Evolutionary conservation across 2,888 invertebrate genomes (phyloP).

Genomic region (Dendrolimus pini): DNA sequence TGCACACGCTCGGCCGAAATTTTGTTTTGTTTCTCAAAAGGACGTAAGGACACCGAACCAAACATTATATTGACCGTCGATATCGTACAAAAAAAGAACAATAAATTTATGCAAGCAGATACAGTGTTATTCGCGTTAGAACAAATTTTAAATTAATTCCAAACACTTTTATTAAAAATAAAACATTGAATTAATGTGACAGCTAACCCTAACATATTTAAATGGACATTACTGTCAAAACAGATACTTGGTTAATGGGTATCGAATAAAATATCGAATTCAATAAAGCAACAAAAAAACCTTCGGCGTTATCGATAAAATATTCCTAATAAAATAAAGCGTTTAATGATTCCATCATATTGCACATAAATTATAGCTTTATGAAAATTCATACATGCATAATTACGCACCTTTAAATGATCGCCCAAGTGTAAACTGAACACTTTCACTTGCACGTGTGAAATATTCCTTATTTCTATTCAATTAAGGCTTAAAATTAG

Average conservation of each 20-base stretch:
- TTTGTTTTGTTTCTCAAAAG: background rate
- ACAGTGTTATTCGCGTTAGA: background rate
- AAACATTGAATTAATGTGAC: background rate
- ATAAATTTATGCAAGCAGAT: background rate
- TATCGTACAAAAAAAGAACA: background rate
- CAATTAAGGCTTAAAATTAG: background rate
- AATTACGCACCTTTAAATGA: background rate
- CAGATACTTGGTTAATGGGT: background rate
- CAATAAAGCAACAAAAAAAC: background rate
- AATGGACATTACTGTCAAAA: background rate
- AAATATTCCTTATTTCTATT: background rate
- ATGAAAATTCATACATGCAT: background rate
- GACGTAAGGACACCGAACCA: background rate
- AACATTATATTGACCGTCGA: background rate
- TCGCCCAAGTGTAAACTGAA: background rate
- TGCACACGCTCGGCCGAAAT: constrained; percentile 3
- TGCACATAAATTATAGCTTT: background rate
- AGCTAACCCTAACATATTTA: background rate
- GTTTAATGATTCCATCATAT: background rate
- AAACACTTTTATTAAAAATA: background rate
- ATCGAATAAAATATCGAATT: background rate
- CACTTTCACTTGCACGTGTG: background rate
- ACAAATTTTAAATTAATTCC: background rate
- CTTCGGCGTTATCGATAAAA: background rate
- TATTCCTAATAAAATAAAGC: background rate